These are phyloP conservation scores for Oreochromis grahami DNA, from an alignment of 2,797 vertebrate species.

Conservation along the genomic window DNA sequence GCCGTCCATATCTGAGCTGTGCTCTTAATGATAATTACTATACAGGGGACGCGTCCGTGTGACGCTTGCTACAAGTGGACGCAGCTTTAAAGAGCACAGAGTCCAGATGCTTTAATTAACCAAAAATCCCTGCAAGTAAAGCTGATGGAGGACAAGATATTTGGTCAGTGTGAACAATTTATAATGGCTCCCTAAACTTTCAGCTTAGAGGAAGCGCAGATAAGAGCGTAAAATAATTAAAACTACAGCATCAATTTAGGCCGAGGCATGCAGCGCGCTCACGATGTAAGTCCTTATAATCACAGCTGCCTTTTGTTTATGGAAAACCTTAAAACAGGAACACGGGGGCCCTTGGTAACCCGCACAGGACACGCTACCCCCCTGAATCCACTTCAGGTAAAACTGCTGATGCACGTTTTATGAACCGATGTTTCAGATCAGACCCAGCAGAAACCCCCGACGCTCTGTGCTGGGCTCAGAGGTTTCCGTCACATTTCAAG, in stretches of 20 bases:
- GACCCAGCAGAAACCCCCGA: background rate
- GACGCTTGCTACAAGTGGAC: background rate
- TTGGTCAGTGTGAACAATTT: slow-evolving; percentile 8
- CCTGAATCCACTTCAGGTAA: too few relatives aligned
- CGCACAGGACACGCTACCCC: accelerated
- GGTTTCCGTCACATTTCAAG: background rate
- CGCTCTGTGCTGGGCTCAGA: accelerated
- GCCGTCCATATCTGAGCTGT: background rate
- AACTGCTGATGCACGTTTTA: background rate
- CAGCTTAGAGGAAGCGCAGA: slow-evolving; percentile 19
- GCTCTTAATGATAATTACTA: slow-evolving; percentile 4
- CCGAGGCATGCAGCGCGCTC: background rate
- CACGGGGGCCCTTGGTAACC: background rate
- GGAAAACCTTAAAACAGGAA: background rate
- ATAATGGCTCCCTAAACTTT: slow-evolving; percentile 22
- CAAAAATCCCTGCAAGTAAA: slow-evolving; percentile 7
- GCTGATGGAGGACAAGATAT: slow-evolving; percentile 29
- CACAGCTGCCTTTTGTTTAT: background rate
- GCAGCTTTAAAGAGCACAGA: background rate
- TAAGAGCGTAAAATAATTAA: slow-evolving; percentile 28
- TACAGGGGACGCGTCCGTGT: background rate
- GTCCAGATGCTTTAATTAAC: slow-evolving; percentile 9
- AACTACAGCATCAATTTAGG: slow-evolving; percentile 21
- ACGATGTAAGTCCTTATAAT: background rate
- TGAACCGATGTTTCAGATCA: background rate